Percentiles rank a stretch among this genome's conserved stretches.
Evolutionary conservation across 2,888 invertebrate species (phyloP).

Genomic region (Leptopilina syphax): DNA sequence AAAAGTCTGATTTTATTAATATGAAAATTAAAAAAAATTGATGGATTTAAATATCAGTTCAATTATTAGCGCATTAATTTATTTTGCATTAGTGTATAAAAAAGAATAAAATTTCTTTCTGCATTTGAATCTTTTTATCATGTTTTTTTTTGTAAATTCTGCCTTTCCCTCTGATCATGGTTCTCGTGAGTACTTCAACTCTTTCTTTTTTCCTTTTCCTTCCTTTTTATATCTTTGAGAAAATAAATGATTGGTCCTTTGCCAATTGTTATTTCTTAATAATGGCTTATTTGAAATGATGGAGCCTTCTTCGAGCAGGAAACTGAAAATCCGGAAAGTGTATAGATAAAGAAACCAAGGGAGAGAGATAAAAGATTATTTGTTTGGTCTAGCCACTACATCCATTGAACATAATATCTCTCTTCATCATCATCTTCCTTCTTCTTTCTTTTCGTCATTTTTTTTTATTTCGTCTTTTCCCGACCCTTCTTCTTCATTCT

Average conservation of each 20-base stretch:
- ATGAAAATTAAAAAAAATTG: too few relatives aligned
- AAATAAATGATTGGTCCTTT: slow-evolving; percentile 28
- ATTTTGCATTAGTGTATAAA: too few relatives aligned
- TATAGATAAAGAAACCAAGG: slow-evolving; percentile 61
- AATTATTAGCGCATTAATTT: too few relatives aligned
- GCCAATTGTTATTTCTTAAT: slow-evolving; percentile 24
- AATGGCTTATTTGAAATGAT: slow-evolving; percentile 30
- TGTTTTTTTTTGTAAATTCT: not conserved
- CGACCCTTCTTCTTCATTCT: not conserved
- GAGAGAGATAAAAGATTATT: slow-evolving; percentile 66
- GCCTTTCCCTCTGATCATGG: too few relatives aligned
- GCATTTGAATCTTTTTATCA: not conserved
- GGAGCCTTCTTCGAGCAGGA: not conserved
- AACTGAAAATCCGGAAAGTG: slow-evolving; percentile 15
- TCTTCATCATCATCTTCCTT: slow-evolving; percentile 12
- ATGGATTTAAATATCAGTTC: too few relatives aligned
- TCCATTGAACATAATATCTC: slow-evolving; percentile 34
- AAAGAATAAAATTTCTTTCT: not conserved
- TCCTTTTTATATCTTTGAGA: not conserved
- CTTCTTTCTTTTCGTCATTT: not conserved
- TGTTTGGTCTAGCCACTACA: slow-evolving; percentile 62
- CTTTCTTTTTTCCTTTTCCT: not conserved
- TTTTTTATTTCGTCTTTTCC: not conserved
- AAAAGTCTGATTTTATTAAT: too few relatives aligned
- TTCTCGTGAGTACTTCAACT: not conserved